Evolutionary conservation across 2,888 invertebrate genomes (phyloP).

Genomic region (Melanostoma scalare): DNA sequence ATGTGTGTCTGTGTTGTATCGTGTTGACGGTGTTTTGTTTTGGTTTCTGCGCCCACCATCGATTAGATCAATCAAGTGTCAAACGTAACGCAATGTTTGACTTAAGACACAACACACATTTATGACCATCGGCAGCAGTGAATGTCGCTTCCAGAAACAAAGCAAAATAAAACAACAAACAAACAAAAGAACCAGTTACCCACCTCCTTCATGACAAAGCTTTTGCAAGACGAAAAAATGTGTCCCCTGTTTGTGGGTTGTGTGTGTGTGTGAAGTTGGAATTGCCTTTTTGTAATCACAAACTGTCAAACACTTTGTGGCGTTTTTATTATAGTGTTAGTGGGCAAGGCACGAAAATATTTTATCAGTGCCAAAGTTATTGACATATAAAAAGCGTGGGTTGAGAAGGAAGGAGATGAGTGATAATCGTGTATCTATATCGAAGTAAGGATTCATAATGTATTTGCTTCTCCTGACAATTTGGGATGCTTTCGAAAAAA

Average conservation of each 20-base stretch:
- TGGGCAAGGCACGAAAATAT: constrained; percentile 33
- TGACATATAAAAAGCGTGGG: constrained; percentile 3
- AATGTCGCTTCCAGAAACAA: constrained; percentile 4
- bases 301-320: constrained; percentile 36
- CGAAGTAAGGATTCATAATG: constrained; percentile 31
- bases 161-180: neutral
- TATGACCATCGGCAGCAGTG: constrained; percentile 31
- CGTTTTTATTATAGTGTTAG: constrained; percentile 28
- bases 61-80: constrained; percentile 68
- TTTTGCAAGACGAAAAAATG: neutral
- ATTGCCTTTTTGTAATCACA: constrained; percentile 53
- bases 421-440: constrained; percentile 43
- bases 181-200: constrained; percentile 5
- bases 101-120: constrained; percentile 40
- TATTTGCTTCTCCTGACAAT: constrained; percentile 40
- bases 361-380: constrained; percentile 42
- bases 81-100: constrained; percentile 31
- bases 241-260: neutral
- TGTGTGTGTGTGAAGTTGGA: neutral
- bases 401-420: constrained; percentile 1
- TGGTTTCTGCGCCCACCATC: constrained; percentile 1
- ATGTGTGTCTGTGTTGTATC: neutral
- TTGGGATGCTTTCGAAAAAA: constrained; percentile 39
- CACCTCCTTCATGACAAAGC: constrained; percentile 9
- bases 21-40: no score